Conservation (phyloP, 2,888 invertebrate genomes). For the Acrocyrtus sp. region DNA sequence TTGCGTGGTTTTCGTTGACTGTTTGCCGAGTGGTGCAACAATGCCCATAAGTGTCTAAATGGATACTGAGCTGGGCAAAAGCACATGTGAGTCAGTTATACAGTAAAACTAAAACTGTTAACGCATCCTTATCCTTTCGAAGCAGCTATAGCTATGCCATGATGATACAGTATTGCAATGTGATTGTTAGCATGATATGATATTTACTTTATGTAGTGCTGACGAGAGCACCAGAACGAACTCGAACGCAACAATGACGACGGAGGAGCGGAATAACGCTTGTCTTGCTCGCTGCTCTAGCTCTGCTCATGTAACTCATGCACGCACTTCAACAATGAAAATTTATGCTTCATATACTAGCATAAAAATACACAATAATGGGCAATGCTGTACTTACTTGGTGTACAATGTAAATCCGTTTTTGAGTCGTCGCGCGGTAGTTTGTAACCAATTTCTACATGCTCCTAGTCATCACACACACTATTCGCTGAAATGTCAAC, state of each 20-base stretch:
- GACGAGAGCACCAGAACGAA: not conserved
- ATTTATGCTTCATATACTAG: not conserved
- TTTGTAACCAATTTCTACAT: too few relatives aligned
- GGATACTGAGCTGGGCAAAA: slow-evolving; percentile 29
- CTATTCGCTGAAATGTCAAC: too few relatives aligned
- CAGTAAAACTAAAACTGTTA: slow-evolving; percentile 6
- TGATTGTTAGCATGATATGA: not conserved
- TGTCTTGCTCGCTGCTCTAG: not conserved
- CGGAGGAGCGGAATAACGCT: not conserved
- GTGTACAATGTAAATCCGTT: too few relatives aligned
- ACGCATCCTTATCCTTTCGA: not conserved
- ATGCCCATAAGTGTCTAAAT: slow-evolving; percentile 43
- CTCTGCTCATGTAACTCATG: not conserved
- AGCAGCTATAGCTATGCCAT: not conserved
- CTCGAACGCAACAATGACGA: not conserved
- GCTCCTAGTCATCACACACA: too few relatives aligned
- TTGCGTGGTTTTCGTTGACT: not conserved
- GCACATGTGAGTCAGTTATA: slow-evolving; percentile 42
- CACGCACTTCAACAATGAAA: not conserved
- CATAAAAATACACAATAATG: too few relatives aligned
- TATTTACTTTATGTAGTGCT: not conserved
- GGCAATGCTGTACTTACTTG: too few relatives aligned
- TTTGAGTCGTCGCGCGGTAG: too few relatives aligned
- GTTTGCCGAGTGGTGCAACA: slow-evolving; percentile 18
- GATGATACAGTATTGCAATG: not conserved